A percentile compares a stretch with the other conserved stretches of the same genome.
These are phyloP conservation scores for Nothobranchius furzeri DNA, from an alignment of 2,113 vertebrate species.

Conservation along the genomic window DNA sequence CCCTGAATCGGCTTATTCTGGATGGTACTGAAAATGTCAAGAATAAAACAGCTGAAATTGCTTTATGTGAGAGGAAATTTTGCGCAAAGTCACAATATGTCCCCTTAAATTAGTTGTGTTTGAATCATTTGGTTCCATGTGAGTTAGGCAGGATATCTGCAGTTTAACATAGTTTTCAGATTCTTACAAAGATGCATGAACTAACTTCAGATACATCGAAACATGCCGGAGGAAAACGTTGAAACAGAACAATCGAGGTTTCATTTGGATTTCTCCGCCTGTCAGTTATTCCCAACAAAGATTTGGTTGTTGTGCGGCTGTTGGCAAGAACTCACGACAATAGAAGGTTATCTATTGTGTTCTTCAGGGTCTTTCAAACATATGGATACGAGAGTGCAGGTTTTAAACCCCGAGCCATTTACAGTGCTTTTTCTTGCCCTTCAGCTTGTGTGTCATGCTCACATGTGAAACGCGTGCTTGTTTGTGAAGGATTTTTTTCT, in stretches of 20 bases:
- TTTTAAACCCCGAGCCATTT: constrained; percentile 51
- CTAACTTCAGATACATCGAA: constrained; percentile 29
- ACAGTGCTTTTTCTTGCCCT: constrained; percentile 20
- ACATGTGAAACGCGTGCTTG: constrained; percentile 38
- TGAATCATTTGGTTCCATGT: neutral
- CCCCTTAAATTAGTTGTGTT: no score
- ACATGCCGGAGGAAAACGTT: constrained; percentile 20
- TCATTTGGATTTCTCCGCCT: constrained; percentile 53
- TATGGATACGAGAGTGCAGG: constrained; percentile 59
- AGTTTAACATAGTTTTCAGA: constrained; percentile 7
- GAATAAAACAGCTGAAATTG: no score
- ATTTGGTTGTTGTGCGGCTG: constrained; percentile 48
- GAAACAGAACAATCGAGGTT: constrained; percentile 48
- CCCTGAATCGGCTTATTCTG: no score
- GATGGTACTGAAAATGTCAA: no score
- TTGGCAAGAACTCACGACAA: constrained; percentile 47
- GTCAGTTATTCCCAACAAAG: constrained; percentile 53
- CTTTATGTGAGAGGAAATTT: no score
- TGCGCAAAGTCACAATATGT: no score
- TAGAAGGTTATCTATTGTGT: constrained; percentile 58
- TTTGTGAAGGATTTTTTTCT: constrained; percentile 29
- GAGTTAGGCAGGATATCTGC: neutral
- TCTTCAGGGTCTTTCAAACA: constrained; percentile 25
- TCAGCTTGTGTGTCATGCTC: constrained; percentile 57
- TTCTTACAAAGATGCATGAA: constrained; percentile 12